Evolutionary conservation across 2,888 invertebrate genomes (phyloP).

Genomic region (Perizoma affinitatum): DNA sequence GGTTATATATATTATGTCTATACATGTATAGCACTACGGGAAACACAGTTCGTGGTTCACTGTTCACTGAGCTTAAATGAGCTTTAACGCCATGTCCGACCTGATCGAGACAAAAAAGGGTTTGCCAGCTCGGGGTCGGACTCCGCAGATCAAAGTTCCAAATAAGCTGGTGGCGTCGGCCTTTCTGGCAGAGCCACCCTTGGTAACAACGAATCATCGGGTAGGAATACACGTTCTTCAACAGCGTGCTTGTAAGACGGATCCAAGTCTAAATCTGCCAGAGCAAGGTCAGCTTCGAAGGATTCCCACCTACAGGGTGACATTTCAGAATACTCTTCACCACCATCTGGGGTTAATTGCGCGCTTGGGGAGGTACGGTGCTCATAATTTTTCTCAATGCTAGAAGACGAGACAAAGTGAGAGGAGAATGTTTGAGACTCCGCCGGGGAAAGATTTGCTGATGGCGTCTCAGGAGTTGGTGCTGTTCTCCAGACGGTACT

Average conservation of each 20-base stretch:
- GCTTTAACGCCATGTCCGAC: slow-evolving; percentile 57
- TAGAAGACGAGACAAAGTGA: slow-evolving; percentile 83
- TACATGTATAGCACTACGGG: slow-evolving; percentile 53
- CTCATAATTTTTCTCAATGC: slow-evolving; percentile 75
- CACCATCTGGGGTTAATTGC: slow-evolving; percentile 83
- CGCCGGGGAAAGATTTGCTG: slow-evolving; percentile 85
- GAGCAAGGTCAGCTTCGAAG: slow-evolving; percentile 85
- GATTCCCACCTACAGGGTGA: slow-evolving; percentile 86
- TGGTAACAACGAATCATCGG: slow-evolving; percentile 84
- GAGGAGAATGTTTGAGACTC: slow-evolving; percentile 86
- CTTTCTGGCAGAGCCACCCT: slow-evolving; percentile 78
- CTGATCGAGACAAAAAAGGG: slow-evolving; percentile 61
- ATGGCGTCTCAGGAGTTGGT: slow-evolving; percentile 87
- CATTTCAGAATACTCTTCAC: slow-evolving; percentile 70
- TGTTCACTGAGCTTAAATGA: slow-evolving; percentile 32
- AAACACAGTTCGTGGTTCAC: slow-evolving; percentile 49
- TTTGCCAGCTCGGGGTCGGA: slow-evolving; percentile 76
- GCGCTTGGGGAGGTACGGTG: slow-evolving; percentile 83
- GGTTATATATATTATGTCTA: slow-evolving; percentile 50
- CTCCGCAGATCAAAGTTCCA: slow-evolving; percentile 80
- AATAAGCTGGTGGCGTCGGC: slow-evolving; percentile 83
- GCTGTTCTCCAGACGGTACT: slow-evolving; percentile 77
- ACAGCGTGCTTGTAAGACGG: slow-evolving; percentile 86
- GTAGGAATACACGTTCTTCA: slow-evolving; percentile 85
- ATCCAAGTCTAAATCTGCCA: slow-evolving; percentile 85